Base-by-base conservation (phyloP, 2,113 vertebrate genomes). In the Thoracochromis brauschi region DNA sequence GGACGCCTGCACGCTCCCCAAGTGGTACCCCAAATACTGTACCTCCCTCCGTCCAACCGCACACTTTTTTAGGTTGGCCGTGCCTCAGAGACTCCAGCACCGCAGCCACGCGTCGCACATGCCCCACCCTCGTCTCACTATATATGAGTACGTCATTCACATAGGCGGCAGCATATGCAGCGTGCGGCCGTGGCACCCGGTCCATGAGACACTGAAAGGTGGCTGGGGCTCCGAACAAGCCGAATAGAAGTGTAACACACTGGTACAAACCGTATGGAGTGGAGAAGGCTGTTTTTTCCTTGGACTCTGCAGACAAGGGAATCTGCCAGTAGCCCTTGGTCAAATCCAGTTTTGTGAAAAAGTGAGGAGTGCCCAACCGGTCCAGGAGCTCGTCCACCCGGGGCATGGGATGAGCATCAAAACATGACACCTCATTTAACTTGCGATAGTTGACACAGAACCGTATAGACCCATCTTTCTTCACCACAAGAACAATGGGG, bases 171-270 rank as follows among this genome's bases (percentile, higher is more conserved):
- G 54, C 54, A 26, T 55, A 26, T 26, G 54, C 21, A 14, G 54
- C 0, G 21, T 55, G 54, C 6, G 6, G 1, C 6, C 11, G 1
- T 26, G 21, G 11, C 0, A 3, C 54, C 4, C 4, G 12, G 54
- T 55, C 54, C 21, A 55, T 55, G 21, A 55, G 21, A 55, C 21
- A 13, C 53, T 4, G 53, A 55, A 55, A 55, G 21, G 54, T 55
- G n/a, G 6, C 53, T 4, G 53, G 6, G 53, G 53, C 53, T 7
- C 21, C 2, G 6, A 55, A 13, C 21, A 24, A 55, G 21, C 53
- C 6, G 2, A 55, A 55, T 4, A 54, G n/a, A 54, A n/a, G 1
- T 53, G 19, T n/a, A 21, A 11, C 19, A 21, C 19, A 21, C 19
- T 53, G 51, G 51, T 53, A 10, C 51, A 53, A 53, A 53, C 9